phyloP scores from a whole-genome alignment of 2,113 vertebrate species.

The Urocolius indicus region DNA sequence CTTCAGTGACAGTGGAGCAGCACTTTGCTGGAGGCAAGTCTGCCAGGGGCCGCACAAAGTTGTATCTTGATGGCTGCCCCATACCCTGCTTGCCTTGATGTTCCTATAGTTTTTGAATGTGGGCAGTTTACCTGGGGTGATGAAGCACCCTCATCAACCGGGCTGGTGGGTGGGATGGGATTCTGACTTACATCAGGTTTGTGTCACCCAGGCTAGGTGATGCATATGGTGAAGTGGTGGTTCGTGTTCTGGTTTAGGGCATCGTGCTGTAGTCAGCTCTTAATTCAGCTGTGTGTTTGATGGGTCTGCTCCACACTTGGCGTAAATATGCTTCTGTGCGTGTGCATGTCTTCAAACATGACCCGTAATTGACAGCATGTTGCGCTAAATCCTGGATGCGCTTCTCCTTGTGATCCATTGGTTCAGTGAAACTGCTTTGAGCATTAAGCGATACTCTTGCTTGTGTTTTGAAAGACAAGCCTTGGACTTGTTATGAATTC shows the following conservation, averaged over 20 bases:
- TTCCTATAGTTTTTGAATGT: neutral
- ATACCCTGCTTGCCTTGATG: neutral
- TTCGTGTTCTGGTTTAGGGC: neutral
- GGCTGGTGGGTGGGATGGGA: neutral
- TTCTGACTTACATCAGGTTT: neutral
- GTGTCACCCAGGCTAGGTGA: neutral
- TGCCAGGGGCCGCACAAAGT: neutral
- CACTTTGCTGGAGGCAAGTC: neutral
- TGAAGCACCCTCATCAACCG: neutral
- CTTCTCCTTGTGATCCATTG: neutral
- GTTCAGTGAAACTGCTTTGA: neutral
- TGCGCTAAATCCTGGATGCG: fast-evolving
- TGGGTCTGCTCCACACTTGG: neutral
- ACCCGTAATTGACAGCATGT: neutral
- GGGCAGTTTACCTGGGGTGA: neutral
- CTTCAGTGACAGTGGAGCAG: neutral
- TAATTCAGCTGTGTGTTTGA: neutral
- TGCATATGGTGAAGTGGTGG: fast-evolving
- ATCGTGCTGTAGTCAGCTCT: fast-evolving
- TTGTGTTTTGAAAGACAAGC: neutral
- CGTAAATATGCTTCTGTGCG: fast-evolving
- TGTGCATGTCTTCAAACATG: neutral
- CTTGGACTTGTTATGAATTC: neutral
- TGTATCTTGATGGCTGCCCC: fast-evolving
- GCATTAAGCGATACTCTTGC: neutral